Conservation (phyloP, 2,113 vertebrate genomes). For the Morone saxatilis region DNA sequence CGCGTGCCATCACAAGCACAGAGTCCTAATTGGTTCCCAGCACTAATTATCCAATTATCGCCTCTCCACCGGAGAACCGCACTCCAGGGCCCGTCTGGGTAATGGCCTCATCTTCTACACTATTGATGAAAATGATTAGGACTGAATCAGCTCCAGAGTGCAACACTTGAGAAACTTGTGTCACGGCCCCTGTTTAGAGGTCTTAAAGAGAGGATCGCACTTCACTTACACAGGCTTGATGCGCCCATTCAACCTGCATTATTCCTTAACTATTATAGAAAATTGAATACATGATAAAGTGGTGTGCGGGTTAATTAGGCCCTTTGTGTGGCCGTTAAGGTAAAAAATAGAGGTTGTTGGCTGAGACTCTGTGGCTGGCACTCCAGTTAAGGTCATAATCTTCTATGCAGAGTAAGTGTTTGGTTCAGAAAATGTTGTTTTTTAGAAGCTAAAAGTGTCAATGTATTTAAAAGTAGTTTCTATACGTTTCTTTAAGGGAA, state of each 20-base stretch:
- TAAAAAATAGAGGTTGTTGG: background rate
- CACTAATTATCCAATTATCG: slow-evolving; percentile 84
- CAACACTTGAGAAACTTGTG: slow-evolving; percentile 60
- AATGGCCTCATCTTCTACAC: slow-evolving; percentile 58
- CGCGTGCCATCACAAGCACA: slow-evolving; percentile 88
- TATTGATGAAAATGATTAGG: slow-evolving; percentile 74
- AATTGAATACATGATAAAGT: slow-evolving; percentile 62
- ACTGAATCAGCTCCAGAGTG: slow-evolving; percentile 61
- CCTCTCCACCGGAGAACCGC: slow-evolving; percentile 57
- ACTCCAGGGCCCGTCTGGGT: slow-evolving; percentile 51
- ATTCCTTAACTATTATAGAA: slow-evolving; percentile 30
- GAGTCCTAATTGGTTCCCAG: slow-evolving; percentile 81
- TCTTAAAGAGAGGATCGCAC: slow-evolving; percentile 30
- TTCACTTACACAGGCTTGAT: slow-evolving; percentile 31
- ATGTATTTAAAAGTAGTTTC: background rate
- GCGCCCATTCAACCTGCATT: slow-evolving; percentile 33
- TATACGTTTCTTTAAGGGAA: background rate
- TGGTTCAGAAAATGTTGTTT: background rate
- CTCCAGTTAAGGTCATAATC: background rate
- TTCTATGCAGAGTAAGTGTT: background rate
- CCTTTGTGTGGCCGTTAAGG: slow-evolving; percentile 24
- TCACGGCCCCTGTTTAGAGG: slow-evolving; percentile 17
- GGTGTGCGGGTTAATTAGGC: slow-evolving; percentile 59
- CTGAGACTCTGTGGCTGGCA: background rate
- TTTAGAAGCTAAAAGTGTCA: too few relatives aligned